A percentile compares a stretch with the other conserved stretches of the same genome.
Evolutionary conservation across 92 coral and sea anemone species (phyloP).

Genomic region (Epizoanthus scotinus): DNA sequence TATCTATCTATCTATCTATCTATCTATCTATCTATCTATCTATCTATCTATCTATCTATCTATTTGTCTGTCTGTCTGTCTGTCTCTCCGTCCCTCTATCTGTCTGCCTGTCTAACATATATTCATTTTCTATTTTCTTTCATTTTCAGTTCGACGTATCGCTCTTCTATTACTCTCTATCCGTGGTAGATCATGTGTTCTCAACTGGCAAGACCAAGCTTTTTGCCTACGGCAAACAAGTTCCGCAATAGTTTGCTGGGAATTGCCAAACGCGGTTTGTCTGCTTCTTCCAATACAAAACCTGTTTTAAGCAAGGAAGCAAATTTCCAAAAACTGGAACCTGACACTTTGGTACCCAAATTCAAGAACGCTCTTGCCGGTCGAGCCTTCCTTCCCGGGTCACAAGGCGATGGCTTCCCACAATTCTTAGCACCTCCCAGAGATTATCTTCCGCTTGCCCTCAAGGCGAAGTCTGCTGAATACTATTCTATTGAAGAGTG

Average conservation of each 20-base stretch:
- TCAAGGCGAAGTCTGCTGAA: conserved; percentile 43
- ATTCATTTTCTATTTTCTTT: no score
- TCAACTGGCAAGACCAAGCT: neutral
- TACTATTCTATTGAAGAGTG: conserved; percentile 44
- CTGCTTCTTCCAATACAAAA: neutral
- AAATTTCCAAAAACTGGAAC: conserved; percentile 47
- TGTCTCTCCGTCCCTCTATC: no score
- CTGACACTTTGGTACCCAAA: conserved; percentile 55
- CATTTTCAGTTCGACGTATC: no score
- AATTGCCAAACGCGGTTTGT: neutral
- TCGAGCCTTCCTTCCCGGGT: conserved; percentile 74
- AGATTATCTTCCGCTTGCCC: conserved; percentile 62
- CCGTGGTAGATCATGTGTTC: neutral
- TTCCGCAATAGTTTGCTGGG: neutral
- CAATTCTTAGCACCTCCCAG: conserved; percentile 66
- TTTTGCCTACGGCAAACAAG: neutral
- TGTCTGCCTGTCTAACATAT: no score
- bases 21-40: no score
- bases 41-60: no score
- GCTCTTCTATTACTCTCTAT: neutral
- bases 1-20: no score
- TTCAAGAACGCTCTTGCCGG: conserved; percentile 64
- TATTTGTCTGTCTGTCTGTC: no score
- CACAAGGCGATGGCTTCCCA: conserved; percentile 68
- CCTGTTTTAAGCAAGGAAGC: conserved; percentile 15